Evolutionary conservation across 2,797 vertebrate genomes (phyloP).

Genomic region (Pelobates cultripes): DNA sequence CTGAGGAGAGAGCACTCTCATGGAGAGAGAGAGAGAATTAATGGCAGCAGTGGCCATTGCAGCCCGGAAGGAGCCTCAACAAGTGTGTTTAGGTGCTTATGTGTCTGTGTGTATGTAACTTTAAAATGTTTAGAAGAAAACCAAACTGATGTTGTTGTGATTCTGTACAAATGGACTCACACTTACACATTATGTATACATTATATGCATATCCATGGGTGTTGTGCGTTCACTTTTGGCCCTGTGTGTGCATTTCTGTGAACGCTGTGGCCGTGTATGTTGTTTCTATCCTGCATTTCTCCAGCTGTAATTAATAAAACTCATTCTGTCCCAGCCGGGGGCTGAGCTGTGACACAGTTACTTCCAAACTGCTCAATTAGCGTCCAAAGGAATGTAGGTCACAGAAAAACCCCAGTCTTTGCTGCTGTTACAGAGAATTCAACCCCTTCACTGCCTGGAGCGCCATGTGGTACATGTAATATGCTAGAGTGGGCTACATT

Average conservation of each 20-base stretch:
- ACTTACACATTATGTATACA: neutral
- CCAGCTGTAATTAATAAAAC: constrained; percentile 87
- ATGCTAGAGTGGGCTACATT: constrained; percentile 12
- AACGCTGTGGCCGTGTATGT: constrained; percentile 42
- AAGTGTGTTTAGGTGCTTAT: too few relatives aligned
- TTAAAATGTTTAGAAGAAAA: too few relatives aligned
- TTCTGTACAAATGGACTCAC: too few relatives aligned
- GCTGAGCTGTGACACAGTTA: constrained; percentile 87
- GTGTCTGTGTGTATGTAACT: too few relatives aligned
- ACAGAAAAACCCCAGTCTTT: constrained; percentile 70
- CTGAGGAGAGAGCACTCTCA: too few relatives aligned
- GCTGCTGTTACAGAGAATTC: constrained; percentile 22
- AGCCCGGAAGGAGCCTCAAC: too few relatives aligned
- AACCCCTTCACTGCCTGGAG: constrained; percentile 40
- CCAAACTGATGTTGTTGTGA: too few relatives aligned
- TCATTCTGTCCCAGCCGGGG: constrained; percentile 82
- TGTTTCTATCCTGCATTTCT: constrained; percentile 70
- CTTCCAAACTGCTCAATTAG: constrained; percentile 91
- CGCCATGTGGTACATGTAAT: constrained; percentile 24
- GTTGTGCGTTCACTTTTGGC: neutral
- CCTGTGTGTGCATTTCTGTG: constrained; percentile 48
- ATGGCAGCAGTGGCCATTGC: too few relatives aligned
- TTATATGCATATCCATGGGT: neutral
- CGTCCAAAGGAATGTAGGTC: constrained; percentile 86
- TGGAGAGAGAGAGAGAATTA: too few relatives aligned